Evolutionary conservation across 2,797 vertebrate species (phyloP), one percentile per base, ranked within the genome.

Genomic region (Rhadinocentrus ornatus): DNA sequence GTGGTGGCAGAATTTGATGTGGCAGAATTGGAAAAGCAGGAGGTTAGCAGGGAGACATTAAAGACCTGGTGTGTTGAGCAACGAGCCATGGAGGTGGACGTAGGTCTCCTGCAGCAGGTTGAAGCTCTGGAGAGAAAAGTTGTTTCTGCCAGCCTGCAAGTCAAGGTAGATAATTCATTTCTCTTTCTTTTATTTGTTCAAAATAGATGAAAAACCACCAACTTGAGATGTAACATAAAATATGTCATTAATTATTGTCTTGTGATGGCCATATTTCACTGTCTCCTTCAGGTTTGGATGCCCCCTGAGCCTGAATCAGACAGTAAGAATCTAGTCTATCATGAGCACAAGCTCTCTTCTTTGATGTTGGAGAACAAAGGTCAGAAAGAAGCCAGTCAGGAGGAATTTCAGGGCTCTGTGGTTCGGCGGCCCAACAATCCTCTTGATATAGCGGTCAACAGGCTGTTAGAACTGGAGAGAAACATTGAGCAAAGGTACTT

Each of bases 401-500:
- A 94, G 88, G 87, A 95, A 86, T 84, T 72, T 79, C 84, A 85
- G 66, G 90, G 91, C 68, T 84, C 86, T 8, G 87, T 97, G 87
- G 92, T 94, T 74, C 95, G 95, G 78, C 94, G 77, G 88, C 92
- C 90, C 88, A 94, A 96, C 95, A 99, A 98, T 94, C 98, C 97
- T 87, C 97, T 99, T 93, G 97, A 99, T 94, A 96, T 97, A 93
- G 97, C 97, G 79, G 96, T 98, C 93, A 95, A 91, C 87, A 96
- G 97, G 81, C 96, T 99, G 82, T 95, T 95, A 91, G 96, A 97
- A 92, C 96, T 99, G 96, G 97, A 99, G 95, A 95, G 94, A 92
- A 98, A 99, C 96, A 97, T 98, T 77, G 96, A 99, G 93, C 93
- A 94, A 96, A 98, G 97, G 97, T 99, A 97, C 93, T 93, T 95